These are phyloP conservation scores for Oryzias woworae DNA, from an alignment of 2,113 vertebrate genomes.

Conservation along the genomic window DNA sequence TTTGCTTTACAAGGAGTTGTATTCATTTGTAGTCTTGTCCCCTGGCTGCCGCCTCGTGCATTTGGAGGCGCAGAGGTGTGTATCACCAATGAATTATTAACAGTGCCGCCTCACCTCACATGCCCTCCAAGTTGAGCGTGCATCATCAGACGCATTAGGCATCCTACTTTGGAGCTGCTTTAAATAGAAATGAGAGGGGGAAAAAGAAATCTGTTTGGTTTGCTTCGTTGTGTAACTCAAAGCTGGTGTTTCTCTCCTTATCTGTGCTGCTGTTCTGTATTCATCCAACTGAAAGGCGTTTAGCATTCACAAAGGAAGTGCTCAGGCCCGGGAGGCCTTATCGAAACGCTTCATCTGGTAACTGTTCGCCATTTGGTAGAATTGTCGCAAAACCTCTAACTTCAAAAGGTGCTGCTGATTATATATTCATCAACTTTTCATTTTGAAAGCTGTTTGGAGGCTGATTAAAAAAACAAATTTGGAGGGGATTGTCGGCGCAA, in stretches of 20 bases:
- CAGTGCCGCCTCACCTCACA: constrained; percentile 40
- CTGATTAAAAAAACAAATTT: constrained; percentile 22
- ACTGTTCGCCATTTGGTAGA: constrained; percentile 27
- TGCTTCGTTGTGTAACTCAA: constrained; percentile 51
- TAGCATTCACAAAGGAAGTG: constrained; percentile 22
- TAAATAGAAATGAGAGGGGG: constrained; percentile 45
- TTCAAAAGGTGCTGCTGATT: constrained; percentile 47
- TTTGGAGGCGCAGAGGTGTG: constrained; percentile 29
- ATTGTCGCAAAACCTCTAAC: constrained; percentile 35
- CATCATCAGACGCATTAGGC: constrained; percentile 58
- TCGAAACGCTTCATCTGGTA: constrained; percentile 11
- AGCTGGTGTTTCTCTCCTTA: constrained; percentile 7
- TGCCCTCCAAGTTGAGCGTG: constrained; percentile 44
- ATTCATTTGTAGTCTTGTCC: constrained; percentile 25
- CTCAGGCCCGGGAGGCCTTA: constrained; percentile 20
- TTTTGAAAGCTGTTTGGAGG: constrained; percentile 29
- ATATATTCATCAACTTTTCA: constrained; percentile 17
- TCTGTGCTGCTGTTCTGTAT: not conserved
- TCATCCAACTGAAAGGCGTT: constrained; percentile 39
- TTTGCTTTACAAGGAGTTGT: not conserved
- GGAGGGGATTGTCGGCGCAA: constrained; percentile 18
- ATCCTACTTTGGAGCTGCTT: constrained; percentile 44
- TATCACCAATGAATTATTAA: constrained; percentile 61
- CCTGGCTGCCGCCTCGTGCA: constrained; percentile 18
- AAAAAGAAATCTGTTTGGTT: constrained; percentile 22